These are phyloP conservation scores for Cyanoliseus patagonus DNA, from an alignment of 2,113 vertebrate genomes.

Conservation along the genomic window DNA sequence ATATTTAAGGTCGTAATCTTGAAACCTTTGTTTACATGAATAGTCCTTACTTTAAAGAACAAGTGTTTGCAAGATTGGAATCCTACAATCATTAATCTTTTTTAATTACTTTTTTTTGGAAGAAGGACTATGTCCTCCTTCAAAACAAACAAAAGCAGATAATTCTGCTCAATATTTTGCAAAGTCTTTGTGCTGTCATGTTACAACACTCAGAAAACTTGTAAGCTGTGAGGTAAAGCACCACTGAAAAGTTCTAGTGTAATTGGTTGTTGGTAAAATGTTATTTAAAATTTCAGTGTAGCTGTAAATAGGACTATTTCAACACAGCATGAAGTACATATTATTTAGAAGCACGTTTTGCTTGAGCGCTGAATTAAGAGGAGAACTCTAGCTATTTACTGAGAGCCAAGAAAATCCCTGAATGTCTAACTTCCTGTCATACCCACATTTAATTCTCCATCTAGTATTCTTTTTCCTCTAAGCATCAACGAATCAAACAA, in stretches of 20 bases:
- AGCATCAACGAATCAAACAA: background rate
- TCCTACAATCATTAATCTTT: constrained; percentile 42
- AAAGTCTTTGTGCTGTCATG: background rate
- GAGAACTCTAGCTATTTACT: background rate
- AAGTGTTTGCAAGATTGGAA: constrained; percentile 25
- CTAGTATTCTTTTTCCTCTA: fast-evolving
- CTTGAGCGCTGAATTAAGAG: background rate
- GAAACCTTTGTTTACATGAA: constrained; percentile 8
- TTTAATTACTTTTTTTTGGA: background rate
- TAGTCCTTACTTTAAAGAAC: background rate
- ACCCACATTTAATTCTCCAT: background rate
- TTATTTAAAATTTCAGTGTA: background rate
- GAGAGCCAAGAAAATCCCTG: fast-evolving
- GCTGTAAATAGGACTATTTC: background rate
- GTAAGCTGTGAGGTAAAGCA: background rate
- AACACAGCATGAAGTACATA: background rate
- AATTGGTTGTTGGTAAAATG: background rate
- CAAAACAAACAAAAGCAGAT: background rate
- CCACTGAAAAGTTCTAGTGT: background rate
- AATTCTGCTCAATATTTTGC: background rate
- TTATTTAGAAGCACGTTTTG: background rate
- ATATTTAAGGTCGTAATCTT: background rate
- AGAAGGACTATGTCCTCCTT: background rate
- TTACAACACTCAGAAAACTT: background rate
- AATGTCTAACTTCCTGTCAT: background rate